phyloP scores from a whole-genome alignment of 2,797 vertebrate genomes.

The Syndactyla subalaris region DNA sequence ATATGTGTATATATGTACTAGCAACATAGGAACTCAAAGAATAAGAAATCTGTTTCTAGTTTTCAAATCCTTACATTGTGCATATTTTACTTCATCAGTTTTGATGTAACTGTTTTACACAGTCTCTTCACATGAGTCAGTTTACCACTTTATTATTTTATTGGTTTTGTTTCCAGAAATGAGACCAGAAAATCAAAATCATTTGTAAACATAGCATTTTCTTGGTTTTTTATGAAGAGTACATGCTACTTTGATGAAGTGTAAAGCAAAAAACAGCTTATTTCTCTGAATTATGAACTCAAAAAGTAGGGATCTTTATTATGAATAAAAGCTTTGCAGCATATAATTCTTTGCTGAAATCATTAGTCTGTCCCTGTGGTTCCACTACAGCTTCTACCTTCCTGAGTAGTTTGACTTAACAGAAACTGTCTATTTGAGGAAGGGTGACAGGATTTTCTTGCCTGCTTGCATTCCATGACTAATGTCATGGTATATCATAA shows the following conservation, averaged over 20 bases:
- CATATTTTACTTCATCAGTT: neutral
- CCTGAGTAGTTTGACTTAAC: neutral
- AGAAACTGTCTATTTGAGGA: neutral
- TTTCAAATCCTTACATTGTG: neutral
- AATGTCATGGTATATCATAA: neutral
- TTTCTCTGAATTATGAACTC: neutral
- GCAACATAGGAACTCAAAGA: neutral
- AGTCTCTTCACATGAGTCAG: neutral
- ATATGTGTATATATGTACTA: neutral
- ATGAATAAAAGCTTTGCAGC: neutral
- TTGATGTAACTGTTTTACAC: neutral
- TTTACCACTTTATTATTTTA: neutral
- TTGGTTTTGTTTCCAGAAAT: neutral
- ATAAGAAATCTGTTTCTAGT: neutral
- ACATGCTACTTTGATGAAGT: neutral
- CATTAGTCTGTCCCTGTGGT: neutral
- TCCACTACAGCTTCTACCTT: neutral
- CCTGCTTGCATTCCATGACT: neutral
- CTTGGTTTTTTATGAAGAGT: neutral
- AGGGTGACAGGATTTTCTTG: neutral
- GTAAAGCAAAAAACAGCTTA: neutral
- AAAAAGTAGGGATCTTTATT: neutral
- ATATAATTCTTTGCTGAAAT: neutral
- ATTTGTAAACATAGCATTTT: neutral
- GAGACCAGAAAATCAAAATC: neutral